Evolutionary conservation across 2,888 invertebrate species (phyloP).

Genomic region (Himalopsyche kuldschensis): DNA sequence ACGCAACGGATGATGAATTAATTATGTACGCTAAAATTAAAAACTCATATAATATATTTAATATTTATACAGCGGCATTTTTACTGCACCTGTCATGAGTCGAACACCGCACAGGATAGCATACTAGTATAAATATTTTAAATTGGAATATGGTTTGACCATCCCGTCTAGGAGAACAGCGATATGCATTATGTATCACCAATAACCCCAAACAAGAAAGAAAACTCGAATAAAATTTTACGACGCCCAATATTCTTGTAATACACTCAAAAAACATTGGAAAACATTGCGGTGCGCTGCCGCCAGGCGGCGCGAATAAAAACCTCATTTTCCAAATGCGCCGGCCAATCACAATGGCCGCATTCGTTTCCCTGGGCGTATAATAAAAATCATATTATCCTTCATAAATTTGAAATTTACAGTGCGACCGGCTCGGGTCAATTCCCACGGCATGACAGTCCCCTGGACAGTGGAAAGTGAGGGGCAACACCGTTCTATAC

Average conservation of each 20-base stretch:
- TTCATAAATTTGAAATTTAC: constrained; percentile 35
- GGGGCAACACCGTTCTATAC: background rate
- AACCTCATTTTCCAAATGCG: constrained; percentile 33
- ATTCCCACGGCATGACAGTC: constrained; percentile 3
- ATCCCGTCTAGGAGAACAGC: background rate
- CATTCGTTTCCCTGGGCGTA: constrained; percentile 12
- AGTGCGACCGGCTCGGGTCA: constrained; percentile 18
- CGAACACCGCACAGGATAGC: no score
- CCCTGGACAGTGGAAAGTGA: constrained; percentile 1
- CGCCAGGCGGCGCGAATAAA: constrained; percentile 24
- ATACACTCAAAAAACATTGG: background rate
- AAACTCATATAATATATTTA: no score
- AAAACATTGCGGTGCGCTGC: background rate
- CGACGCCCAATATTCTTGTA: background rate
- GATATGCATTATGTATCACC: constrained; percentile 1
- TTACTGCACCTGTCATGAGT: no score
- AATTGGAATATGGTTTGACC: background rate
- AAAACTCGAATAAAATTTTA: background rate
- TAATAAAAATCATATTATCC: constrained; percentile 33
- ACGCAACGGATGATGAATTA: no score
- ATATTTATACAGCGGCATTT: no score
- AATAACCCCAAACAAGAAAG: background rate
- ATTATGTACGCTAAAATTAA: no score
- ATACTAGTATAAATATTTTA: background rate
- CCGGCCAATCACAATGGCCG: constrained; percentile 26